Conservation (phyloP, 37 sponge, comb jelly and placozoan genomes). For the Spongilla lacustris region DNA sequence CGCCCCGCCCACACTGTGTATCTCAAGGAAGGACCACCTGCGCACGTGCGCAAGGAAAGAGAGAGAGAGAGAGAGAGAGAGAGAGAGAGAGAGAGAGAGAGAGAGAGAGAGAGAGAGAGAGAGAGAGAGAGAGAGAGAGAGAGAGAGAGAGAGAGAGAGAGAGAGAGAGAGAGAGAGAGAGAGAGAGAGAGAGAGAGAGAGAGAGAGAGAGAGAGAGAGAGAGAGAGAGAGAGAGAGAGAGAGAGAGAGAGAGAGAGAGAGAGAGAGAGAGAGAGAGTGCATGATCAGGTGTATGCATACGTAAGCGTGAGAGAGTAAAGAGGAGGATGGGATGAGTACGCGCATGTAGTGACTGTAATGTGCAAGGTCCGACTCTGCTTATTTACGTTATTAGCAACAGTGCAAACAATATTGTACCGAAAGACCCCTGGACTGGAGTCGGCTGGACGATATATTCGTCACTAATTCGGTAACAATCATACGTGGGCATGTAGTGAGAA, state of each 20-base stretch:
- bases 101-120: conserved; percentile 38
- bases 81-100: conserved; percentile 33
- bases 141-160: conserved; percentile 47
- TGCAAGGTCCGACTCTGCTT: too few species aligned
- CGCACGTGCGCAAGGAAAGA: not conserved
- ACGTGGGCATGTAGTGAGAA: too few species aligned
- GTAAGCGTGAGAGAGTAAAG: too few species aligned
- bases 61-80: conserved; percentile 41
- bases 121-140: conserved; percentile 35
- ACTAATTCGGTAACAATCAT: too few species aligned
- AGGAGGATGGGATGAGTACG: too few species aligned
- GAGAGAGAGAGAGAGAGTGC: too few species aligned
- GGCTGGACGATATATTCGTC: too few species aligned
- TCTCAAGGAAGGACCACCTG: conserved; percentile 65
- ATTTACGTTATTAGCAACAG: too few species aligned
- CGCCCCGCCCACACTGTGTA: not conserved
- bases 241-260: conserved; percentile 6
- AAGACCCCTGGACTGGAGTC: too few species aligned
- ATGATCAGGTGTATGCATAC: too few species aligned
- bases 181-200: conserved; percentile 39
- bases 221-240: conserved; percentile 56
- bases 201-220: conserved; percentile 48
- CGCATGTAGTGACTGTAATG: too few species aligned
- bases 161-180: conserved; percentile 48
- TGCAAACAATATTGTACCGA: too few species aligned